Percentiles rank a stretch among this genome's conserved stretches.
phyloP scores from a whole-genome alignment of 2,797 vertebrate genomes.

The Stomatorhinus walkeri region DNA sequence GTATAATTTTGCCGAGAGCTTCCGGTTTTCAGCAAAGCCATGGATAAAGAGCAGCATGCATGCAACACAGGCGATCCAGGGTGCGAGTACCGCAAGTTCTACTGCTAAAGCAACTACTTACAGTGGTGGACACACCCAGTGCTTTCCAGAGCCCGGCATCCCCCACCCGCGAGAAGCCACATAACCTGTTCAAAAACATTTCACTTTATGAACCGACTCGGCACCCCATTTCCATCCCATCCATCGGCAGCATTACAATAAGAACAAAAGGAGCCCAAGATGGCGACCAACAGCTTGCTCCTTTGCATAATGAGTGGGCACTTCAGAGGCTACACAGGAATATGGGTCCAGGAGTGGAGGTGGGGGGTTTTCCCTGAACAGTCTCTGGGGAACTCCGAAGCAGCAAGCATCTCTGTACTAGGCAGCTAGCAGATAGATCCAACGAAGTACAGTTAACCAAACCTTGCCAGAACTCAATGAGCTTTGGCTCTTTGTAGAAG shows the following conservation, averaged over 20 bases:
- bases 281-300: background rate
- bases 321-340: conserved; percentile 10
- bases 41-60: background rate
- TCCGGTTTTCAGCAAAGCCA: background rate
- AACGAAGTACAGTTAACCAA: background rate
- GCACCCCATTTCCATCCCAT: background rate
- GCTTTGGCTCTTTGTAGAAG: background rate
- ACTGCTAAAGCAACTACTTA: background rate
- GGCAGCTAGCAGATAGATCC: background rate
- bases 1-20: background rate
- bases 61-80: background rate
- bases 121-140: background rate
- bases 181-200: conserved; percentile 1
- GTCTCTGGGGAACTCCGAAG: background rate
- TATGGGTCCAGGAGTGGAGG: background rate
- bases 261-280: background rate
- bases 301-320: conserved; percentile 20
- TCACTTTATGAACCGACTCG: background rate
- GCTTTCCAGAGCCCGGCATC: background rate
- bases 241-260: background rate
- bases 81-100: background rate
- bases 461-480: background rate
- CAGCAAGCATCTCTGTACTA: background rate
- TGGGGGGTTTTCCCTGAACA: background rate
- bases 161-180: background rate